phyloP scores from a whole-genome alignment of 2,113 vertebrate species.

The Ochotona princeps region DNA sequence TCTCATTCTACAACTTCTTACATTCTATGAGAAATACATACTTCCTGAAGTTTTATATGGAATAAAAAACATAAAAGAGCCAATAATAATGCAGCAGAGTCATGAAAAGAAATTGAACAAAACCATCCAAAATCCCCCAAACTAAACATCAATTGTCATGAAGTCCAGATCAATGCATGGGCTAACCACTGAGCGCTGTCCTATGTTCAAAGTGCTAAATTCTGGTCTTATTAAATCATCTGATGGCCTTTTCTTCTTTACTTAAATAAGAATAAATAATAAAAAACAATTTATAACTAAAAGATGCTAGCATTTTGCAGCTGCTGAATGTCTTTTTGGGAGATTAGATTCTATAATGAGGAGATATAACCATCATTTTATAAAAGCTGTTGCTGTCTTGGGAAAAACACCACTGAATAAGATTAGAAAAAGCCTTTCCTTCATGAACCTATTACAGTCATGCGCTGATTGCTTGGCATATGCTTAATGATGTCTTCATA shows the following conservation, averaged over 20 bases:
- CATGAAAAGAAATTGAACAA: slow-evolving; percentile 64
- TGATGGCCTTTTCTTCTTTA: slow-evolving; percentile 84
- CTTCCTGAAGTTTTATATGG: background rate
- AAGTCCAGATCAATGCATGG: slow-evolving; percentile 74
- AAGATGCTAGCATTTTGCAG: slow-evolving; percentile 84
- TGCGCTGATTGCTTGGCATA: slow-evolving; percentile 85
- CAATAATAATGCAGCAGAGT: slow-evolving; percentile 15
- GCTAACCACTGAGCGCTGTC: slow-evolving; percentile 83
- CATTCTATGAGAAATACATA: background rate
- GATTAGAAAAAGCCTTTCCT: slow-evolving; percentile 86
- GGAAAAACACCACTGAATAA: slow-evolving; percentile 85
- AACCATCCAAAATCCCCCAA: too few relatives aligned
- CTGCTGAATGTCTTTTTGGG: slow-evolving; percentile 88
- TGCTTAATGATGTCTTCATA: slow-evolving; percentile 85
- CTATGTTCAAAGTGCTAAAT: slow-evolving; percentile 84
- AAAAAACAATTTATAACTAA: slow-evolving; percentile 87
- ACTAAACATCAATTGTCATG: slow-evolving; percentile 71
- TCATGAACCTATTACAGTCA: slow-evolving; percentile 85
- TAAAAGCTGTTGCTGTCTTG: slow-evolving; percentile 88
- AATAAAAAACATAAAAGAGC: slow-evolving; percentile 21
- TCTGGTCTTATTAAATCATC: slow-evolving; percentile 87
- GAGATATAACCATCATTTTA: slow-evolving; percentile 89
- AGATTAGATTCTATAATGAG: slow-evolving; percentile 91
- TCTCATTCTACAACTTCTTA: slow-evolving; percentile 16
- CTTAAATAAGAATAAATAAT: slow-evolving; percentile 90